Percentiles rank a stretch among this genome's conserved stretches.
Conservation (phyloP, 1,140 invertebrate species). For the Ladona fulva region DNA sequence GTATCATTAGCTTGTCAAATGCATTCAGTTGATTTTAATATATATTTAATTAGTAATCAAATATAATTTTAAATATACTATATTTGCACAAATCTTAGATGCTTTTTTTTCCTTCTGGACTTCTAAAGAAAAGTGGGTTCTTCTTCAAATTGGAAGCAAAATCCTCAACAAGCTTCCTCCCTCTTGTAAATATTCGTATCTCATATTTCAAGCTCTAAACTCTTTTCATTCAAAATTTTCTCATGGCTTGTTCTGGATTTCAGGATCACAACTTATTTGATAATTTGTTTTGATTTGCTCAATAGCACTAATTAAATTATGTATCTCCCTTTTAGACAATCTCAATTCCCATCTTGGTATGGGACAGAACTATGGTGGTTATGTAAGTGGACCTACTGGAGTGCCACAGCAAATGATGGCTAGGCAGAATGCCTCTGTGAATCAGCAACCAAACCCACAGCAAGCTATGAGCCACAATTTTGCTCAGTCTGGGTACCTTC, state of each 20-base stretch:
- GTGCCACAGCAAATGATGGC: constrained; percentile 22
- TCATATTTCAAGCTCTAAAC: too few relatives aligned
- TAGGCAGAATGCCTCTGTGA: neutral
- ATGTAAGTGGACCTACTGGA: constrained; percentile 22
- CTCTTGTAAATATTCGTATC: too few relatives aligned
- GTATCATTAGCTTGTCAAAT: too few relatives aligned
- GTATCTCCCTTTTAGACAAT: constrained; percentile 18
- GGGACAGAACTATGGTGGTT: constrained; percentile 28
- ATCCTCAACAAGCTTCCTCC: too few relatives aligned
- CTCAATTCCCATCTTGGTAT: constrained; percentile 22
- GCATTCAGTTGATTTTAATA: too few relatives aligned
- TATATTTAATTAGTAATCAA: too few relatives aligned
- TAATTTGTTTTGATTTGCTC: neutral
- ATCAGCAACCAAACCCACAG: neutral
- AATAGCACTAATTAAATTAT: constrained; percentile 11
- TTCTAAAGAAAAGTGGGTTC: too few relatives aligned
- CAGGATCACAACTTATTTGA: neutral
- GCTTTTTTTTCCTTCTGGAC: too few relatives aligned
- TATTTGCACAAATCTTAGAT: too few relatives aligned
- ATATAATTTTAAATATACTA: too few relatives aligned
- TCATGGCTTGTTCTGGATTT: too few relatives aligned
- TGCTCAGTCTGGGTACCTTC: neutral
- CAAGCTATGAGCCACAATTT: neutral
- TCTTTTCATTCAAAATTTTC: constrained; percentile 5
- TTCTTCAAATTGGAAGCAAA: too few relatives aligned